phyloP scores from a whole-genome alignment of 2,888 invertebrate genomes.

The Gastrophysa polygoni region DNA sequence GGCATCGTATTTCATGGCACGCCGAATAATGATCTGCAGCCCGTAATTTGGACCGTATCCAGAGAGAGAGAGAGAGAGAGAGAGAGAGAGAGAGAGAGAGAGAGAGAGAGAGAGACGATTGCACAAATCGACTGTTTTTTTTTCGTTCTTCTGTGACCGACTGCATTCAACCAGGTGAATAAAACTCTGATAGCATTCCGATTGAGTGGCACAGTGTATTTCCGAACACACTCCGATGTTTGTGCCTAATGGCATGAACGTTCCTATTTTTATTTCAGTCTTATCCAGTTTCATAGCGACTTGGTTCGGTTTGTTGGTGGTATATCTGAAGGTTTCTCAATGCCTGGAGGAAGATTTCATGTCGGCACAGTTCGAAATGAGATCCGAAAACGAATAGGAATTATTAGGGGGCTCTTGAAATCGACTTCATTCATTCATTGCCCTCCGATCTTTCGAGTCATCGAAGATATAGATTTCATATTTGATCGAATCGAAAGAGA shows the following conservation, averaged over 20 bases:
- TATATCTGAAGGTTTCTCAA: no score
- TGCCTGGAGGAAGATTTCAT: no score
- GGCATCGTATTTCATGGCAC: slow-evolving; percentile 8
- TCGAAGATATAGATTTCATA: no score
- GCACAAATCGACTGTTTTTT: slow-evolving; percentile 24
- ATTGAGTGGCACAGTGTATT: background rate
- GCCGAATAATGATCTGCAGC: slow-evolving; percentile 20
- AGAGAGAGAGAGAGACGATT: slow-evolving; percentile 19
- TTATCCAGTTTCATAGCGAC: background rate
- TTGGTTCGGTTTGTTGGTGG: background rate
- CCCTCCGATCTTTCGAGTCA: no score
- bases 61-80: slow-evolving; percentile 11
- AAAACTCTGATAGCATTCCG: slow-evolving; percentile 15
- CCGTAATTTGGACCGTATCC: slow-evolving; percentile 12
- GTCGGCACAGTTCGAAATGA: no score
- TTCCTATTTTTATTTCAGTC: background rate
- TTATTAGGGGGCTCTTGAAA: no score
- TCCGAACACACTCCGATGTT: slow-evolving; percentile 2
- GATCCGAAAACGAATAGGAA: no score
- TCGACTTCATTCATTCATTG: no score
- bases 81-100: slow-evolving; percentile 12
- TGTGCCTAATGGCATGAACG: background rate
- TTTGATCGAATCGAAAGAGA: no score
- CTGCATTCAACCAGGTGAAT: slow-evolving; percentile 20
- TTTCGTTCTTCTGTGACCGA: slow-evolving; percentile 4